Evolutionary conservation across 2,888 invertebrate species (phyloP).

Genomic region (Trachelus tabidus): DNA sequence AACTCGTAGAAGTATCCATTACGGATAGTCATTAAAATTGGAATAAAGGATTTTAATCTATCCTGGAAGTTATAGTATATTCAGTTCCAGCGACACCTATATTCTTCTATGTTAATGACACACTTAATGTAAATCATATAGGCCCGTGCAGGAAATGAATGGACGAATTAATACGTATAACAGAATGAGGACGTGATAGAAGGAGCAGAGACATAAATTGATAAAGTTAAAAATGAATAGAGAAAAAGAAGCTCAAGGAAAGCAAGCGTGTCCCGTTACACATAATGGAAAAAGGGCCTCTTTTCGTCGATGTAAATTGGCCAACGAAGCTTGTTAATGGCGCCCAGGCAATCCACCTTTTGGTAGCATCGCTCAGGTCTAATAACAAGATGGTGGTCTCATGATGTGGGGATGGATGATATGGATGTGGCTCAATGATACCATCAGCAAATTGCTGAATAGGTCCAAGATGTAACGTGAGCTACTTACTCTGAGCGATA

Average conservation of each 20-base stretch:
- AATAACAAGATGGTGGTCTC: neutral
- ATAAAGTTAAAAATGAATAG: too few species aligned
- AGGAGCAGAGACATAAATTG: neutral
- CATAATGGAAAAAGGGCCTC: neutral
- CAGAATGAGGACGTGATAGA: neutral
- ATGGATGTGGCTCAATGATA: neutral
- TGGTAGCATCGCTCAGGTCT: neutral
- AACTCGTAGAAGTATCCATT: too few species aligned
- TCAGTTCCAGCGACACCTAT: neutral
- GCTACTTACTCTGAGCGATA: neutral
- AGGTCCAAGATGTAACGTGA: neutral
- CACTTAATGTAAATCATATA: neutral
- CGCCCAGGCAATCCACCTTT: neutral
- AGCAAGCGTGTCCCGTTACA: neutral
- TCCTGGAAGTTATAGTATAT: neutral
- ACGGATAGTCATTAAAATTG: too few species aligned
- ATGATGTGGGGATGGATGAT: neutral
- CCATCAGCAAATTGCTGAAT: neutral
- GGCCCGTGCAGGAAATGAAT: neutral
- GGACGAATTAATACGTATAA: neutral
- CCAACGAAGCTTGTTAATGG: neutral
- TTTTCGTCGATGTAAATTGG: neutral
- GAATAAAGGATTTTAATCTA: too few species aligned
- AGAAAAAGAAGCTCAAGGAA: neutral
- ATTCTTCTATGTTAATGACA: neutral